A percentile compares a stretch with the other conserved stretches of the same genome.
Evolutionary conservation across 2,113 vertebrate species (phyloP).

Genomic region (Ceratotherium simum): DNA sequence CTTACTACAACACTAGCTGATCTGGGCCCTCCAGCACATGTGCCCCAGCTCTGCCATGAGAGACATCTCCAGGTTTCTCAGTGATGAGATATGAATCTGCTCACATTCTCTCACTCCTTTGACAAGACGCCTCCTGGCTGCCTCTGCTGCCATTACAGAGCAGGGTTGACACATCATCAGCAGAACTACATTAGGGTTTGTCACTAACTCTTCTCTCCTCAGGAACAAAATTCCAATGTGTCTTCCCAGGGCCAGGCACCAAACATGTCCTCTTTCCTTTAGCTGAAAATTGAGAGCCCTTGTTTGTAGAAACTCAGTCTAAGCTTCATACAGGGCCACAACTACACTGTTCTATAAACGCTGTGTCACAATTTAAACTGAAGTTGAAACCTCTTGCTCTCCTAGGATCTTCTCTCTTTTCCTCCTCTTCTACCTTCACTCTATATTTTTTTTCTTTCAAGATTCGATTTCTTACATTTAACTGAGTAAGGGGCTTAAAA

Average conservation of each 20-base stretch:
- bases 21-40: rapidly evolving
- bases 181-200: neutral
- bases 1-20: neutral
- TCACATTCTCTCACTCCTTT: neutral
- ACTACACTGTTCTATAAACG: rapidly evolving
- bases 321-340: neutral
- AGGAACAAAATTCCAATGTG: neutral
- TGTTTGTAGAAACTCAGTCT: neutral
- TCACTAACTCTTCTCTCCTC: neutral
- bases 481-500: neutral
- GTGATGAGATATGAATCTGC: neutral
- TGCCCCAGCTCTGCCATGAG: neutral
- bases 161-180: too few species aligned
- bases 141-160: neutral
- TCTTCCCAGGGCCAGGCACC: neutral
- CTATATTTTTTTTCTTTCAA: neutral
- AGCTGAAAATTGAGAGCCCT: neutral
- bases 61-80: neutral
- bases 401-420: neutral
- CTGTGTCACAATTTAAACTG: neutral
- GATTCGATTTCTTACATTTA: neutral
- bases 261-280: neutral
- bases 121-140: neutral
- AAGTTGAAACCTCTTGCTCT: neutral
- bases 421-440: neutral